Evolutionary conservation across 2,888 invertebrate genomes (phyloP).

Genomic region (Lucinisca nassula): DNA sequence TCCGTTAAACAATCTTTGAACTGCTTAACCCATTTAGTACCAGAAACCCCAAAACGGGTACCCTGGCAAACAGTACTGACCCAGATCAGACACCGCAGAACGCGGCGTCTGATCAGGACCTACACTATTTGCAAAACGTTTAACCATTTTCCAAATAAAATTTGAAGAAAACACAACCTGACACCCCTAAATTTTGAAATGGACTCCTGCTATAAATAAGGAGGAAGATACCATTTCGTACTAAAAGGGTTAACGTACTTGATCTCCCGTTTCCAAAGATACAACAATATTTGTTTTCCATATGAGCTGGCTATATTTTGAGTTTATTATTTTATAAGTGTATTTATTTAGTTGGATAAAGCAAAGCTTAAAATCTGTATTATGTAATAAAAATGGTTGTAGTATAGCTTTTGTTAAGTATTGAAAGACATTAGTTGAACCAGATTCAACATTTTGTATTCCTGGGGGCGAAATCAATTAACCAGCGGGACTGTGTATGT

Average conservation of each 20-base stretch:
- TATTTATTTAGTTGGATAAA: background rate
- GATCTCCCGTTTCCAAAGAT: conserved; percentile 2
- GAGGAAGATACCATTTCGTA: no score
- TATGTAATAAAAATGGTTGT: conserved; percentile 13
- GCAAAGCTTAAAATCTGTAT: conserved; percentile 11
- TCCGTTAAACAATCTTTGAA: background rate
- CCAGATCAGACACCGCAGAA: no score
- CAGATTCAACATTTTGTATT: background rate
- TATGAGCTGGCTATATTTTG: conserved; percentile 2
- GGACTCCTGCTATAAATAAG: no score
- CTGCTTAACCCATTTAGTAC: background rate
- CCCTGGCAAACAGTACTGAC: no score
- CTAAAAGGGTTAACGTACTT: background rate
- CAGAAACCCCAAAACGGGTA: no score
- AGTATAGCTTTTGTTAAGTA: background rate
- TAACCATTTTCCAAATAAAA: no score
- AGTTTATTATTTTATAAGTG: background rate
- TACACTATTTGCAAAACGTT: no score
- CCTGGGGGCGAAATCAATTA: conserved; percentile 46
- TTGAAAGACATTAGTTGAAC: background rate
- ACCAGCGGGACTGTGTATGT: conserved; percentile 45
- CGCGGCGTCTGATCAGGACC: no score
- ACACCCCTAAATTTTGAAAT: no score
- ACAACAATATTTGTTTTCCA: background rate
- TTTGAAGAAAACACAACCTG: no score